Conservation (phyloP, 2,113 vertebrate genomes). For the Strix uralensis region DNA sequence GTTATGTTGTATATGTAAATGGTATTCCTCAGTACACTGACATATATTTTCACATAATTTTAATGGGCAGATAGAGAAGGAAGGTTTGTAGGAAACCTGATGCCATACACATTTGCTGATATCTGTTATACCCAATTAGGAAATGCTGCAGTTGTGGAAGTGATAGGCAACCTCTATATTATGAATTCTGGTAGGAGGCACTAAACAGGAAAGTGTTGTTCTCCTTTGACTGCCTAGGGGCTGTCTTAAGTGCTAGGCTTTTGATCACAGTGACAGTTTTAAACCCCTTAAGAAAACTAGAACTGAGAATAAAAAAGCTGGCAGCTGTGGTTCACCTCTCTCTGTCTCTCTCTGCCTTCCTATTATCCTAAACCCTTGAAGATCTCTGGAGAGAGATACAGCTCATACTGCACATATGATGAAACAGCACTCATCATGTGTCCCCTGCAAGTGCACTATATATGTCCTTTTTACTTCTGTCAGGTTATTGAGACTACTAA, state of each 20-base stretch:
- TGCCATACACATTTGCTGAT: not conserved
- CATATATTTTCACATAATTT: not conserved
- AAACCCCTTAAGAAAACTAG: slow-evolving; percentile 64
- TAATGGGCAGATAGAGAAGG: not conserved
- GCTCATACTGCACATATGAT: not conserved
- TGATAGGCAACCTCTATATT: not conserved
- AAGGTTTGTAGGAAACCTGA: not conserved
- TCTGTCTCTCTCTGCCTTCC: slow-evolving; percentile 1
- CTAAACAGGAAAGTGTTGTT: slow-evolving; percentile 52
- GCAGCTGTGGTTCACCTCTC: slow-evolving; percentile 38
- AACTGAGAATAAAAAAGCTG: slow-evolving; percentile 62
- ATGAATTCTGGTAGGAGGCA: slow-evolving; percentile 44
- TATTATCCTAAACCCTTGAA: slow-evolving; percentile 44
- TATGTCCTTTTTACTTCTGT: not conserved
- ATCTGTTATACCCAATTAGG: not conserved
- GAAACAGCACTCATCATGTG: not conserved
- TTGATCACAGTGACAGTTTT: slow-evolving; percentile 69
- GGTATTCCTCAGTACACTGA: not conserved
- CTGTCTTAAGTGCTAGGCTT: slow-evolving; percentile 56
- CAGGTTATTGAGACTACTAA: not conserved
- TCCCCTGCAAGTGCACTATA: not conserved
- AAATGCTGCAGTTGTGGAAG: not conserved
- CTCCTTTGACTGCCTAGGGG: slow-evolving; percentile 14
- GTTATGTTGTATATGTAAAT: not conserved
- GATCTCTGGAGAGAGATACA: slow-evolving; percentile 2